Base-by-base conservation (phyloP, 2,888 invertebrate species). In the Dicroscelio sp. region DNA sequence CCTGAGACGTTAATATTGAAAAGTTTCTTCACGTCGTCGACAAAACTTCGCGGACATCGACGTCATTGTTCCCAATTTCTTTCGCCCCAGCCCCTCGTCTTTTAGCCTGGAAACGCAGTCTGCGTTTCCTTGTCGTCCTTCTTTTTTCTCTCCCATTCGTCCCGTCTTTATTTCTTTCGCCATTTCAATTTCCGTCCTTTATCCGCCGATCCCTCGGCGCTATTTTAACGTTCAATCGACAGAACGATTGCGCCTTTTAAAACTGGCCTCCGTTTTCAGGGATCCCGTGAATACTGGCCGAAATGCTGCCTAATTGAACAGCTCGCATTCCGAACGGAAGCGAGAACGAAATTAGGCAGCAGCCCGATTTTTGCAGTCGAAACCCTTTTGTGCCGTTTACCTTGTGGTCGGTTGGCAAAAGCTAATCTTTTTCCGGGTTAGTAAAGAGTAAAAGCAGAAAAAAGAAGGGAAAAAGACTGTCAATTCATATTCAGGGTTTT, bases 21-120 rank as follows among this genome's bases (percentile, higher is more conserved):
- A 86, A 91, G 86, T 91, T 91, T 88, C 63, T 60, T 33, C 55
- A 63, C 58, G 73, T 88, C 33, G 55, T 30, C 38, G 83, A 55
- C 17, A 69, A 89, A 91, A 91, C 31, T 86, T 87, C 58, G 80
- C 75, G 86, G 84, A 83, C 87, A 90, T 87, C 73, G 90, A 48
- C 80, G 84, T 90, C 90, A 90, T 90, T 90, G 90, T 90, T 90
- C 87, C 84, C 85, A 58, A 82, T 87, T 90, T 90, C 85, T 87
- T 89, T 78, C 69, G 38, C n/a, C 63, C 43, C 75, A 31, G n/a
- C 76, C 20, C 43, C 76, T n/a, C n/a, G n/a, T n/a, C n/a, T n/a
- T n/a, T n/a, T n/a, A n/a, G n/a, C 48, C 69, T 52, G 0, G 52
- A 48, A 84, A 75, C 33, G 71, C 27, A 75, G 73, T 65, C 87